Evolutionary conservation across 2,888 invertebrate genomes (phyloP).

Genomic region (Leptura quadrifasciata): DNA sequence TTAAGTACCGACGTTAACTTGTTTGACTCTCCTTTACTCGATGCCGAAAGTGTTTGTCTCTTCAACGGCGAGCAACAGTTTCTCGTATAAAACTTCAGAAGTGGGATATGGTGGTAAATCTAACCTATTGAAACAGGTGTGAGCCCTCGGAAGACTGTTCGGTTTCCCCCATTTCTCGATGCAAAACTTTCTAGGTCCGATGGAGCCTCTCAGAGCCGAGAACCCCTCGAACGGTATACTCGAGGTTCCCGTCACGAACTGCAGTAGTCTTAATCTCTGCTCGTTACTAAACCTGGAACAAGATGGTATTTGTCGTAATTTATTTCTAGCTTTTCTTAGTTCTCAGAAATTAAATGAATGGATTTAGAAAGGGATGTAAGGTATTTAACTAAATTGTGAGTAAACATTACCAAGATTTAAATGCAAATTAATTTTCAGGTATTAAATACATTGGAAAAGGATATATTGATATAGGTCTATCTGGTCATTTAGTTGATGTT

Average conservation of each 20-base stretch:
- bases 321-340: no score
- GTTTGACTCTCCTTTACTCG: constrained; percentile 78
- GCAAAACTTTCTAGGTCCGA: constrained; percentile 96
- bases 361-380: no score
- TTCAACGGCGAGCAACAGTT: constrained; percentile 93
- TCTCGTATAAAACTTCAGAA: constrained; percentile 92
- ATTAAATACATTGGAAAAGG: no score
- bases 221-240: constrained; percentile 99
- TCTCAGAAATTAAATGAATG: no score
- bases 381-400: no score
- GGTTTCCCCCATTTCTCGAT: constrained; percentile 98
- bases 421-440: no score
- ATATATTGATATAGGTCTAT: no score
- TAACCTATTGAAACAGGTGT: constrained; percentile 98
- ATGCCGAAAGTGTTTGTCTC: constrained; percentile 98
- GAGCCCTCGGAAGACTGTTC: constrained; percentile 94
- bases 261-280: constrained; percentile 91
- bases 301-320: no score
- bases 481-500: no score
- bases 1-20: constrained; percentile 42
- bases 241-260: constrained; percentile 98
- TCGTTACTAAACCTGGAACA: constrained; percentile 90
- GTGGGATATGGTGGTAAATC: constrained; percentile 97
- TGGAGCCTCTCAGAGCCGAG: constrained; percentile 94
- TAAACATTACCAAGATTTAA: no score